Percentiles rank a stretch among this genome's conserved stretches.
Conservation (phyloP, 1,140 invertebrate genomes). For the Drosophila lowei region DNA sequence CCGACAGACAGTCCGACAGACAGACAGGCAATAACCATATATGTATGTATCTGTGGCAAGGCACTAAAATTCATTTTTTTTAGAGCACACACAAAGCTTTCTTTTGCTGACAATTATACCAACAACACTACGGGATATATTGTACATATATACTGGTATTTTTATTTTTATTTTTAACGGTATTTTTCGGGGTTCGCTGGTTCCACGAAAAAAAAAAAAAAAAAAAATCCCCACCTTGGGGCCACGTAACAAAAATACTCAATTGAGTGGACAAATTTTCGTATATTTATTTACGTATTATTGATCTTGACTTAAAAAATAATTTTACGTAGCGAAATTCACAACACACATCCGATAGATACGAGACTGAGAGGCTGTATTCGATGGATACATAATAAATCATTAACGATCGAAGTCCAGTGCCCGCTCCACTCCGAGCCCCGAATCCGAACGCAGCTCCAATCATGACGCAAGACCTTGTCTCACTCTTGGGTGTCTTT, state of each 20-base stretch:
- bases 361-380: not conserved
- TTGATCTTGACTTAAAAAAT: constrained; percentile 51
- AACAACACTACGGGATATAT: too few species aligned
- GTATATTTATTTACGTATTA: constrained; percentile 27
- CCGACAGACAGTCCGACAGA: constrained; percentile 27
- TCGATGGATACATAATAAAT: constrained; percentile 55
- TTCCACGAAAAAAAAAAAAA: constrained; percentile 8
- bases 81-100: constrained; percentile 22
- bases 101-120: constrained; percentile 37
- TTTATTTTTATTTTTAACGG: too few species aligned
- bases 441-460: too few species aligned
- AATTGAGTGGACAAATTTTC: constrained; percentile 34
- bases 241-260: constrained; percentile 12
- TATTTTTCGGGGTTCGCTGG: constrained; percentile 27
- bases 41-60: constrained; percentile 34
- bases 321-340: constrained; percentile 39
- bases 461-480: constrained; percentile 48
- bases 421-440: too few species aligned
- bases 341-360: constrained; percentile 29
- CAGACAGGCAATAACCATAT: constrained; percentile 29
- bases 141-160: constrained; percentile 17
- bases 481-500: constrained; percentile 3
- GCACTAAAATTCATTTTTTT: constrained; percentile 14
- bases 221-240: constrained; percentile 23
- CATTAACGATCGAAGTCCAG: constrained; percentile 40